phyloP scores from a whole-genome alignment of 2,797 vertebrate genomes.

The Cottoperca gobio region DNA sequence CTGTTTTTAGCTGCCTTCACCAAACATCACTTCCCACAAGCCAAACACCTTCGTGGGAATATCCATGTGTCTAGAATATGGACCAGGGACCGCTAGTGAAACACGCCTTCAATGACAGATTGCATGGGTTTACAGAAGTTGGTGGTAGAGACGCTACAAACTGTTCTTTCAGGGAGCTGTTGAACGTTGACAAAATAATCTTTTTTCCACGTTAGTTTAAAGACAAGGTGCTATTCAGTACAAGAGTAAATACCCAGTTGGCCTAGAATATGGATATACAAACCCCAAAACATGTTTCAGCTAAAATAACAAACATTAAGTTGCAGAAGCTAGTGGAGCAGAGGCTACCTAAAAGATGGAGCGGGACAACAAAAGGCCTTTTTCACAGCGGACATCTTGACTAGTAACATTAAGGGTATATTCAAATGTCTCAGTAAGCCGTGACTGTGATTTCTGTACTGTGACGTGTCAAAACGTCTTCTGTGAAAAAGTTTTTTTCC shows the following conservation, averaged over 20 bases:
- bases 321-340: not conserved
- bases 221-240: not conserved
- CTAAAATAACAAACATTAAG: not conserved
- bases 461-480: not conserved
- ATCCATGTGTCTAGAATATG: not conserved
- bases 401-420: not conserved
- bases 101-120: not conserved
- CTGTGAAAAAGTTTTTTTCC: not conserved
- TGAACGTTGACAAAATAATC: not conserved
- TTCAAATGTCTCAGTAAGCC: no score
- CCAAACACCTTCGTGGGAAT: not conserved
- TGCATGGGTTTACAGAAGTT: not conserved
- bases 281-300: not conserved
- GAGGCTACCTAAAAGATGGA: not conserved
- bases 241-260: not conserved
- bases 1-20: no score
- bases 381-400: conserved; percentile 6
- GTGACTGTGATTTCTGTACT: no score
- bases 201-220: no score
- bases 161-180: not conserved
- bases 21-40: not conserved
- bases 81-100: not conserved
- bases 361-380: not conserved
- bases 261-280: not conserved
- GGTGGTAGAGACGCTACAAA: not conserved